Base-by-base conservation (phyloP, 2,888 invertebrate genomes). In the Noctua fimbriata region DNA sequence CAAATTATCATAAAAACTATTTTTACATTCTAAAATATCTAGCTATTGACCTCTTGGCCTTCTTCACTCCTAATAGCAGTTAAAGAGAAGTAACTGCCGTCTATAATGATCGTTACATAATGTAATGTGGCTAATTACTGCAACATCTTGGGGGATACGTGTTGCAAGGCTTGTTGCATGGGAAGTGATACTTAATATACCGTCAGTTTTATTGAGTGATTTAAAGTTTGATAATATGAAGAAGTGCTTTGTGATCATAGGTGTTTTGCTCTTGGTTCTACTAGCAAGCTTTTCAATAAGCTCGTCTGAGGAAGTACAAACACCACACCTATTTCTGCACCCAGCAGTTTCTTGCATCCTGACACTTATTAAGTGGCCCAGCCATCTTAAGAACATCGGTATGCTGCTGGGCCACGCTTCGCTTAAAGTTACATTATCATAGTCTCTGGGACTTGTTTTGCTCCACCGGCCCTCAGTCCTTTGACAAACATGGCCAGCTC, bases 21-120 rank as follows among this genome's bases (percentile, higher is more conserved):
- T 63, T n/a, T 72, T 60, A 65, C 74, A 78, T 85, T 85, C 70
- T 78, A 81, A 84, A 78, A 78, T 47, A 72, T 69, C 66, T 36
- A 28, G 69, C 52, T 18, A 18, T 63, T 82, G 84, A 82, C 84
- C 84, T 47, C 73, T 66, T 84, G 82, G 32, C 85, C 84, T 78
- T 75, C 55, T 85, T 85, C 70, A 66, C 24, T 65, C 18, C 55
- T 66, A 75, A 70, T 44, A 75, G 58, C 55, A 67, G 16, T 41
- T 58, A 55, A 77, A 52, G 18, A 77, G 32, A 65, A 49, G 66
- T 81, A 84, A 85, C 78, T 73, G 55, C 75, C 78, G 78, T n/a
- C 41, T 9, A 28, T 76, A 76, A 82, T 82, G 66, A 28, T 47
- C 60, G 82, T 73, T 82, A 85, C 78, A 66, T 84, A 70, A 84